Base-by-base conservation (phyloP, 2,888 invertebrate species). In the Tanypteryx hageni region DNA sequence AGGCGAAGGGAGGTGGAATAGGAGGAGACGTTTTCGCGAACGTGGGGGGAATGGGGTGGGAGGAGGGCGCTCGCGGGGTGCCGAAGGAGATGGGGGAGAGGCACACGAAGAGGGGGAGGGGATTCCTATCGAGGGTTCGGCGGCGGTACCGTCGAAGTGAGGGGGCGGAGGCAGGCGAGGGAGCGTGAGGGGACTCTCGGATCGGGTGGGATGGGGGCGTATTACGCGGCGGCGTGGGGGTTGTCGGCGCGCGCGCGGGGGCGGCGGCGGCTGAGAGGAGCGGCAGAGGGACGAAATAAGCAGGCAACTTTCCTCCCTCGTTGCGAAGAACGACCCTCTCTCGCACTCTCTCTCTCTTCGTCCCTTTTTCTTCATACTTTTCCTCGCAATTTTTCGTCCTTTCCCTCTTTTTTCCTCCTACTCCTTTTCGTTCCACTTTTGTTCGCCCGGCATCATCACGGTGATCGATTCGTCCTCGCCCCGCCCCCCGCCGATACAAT, bases 221-320 rank as follows among this genome's bases (percentile, higher is more conserved):
- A 18, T 44, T 44, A 44, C 5, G 44, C 44, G 44, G 44, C 44
- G 44, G 44, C 44, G 44, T 44, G 44, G 44, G 44, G 44, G 44
- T 44, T 44, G 44, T 44, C 44, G 44, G 44, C 44, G 44, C 44
- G 44, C 44, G 18, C 83, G 56, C n/a, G 14, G 56, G 10, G 56
- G 83, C n/a, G 56, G 44, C 83, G 18, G 56, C 16, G 56, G 57
- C 31, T 22, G 31, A 11, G 56, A 64, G 64, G 57, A 56, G 86
- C 22, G 31, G 44, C 27, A 22, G 64, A 64, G 89, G 64, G 64
- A 64, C 61, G 44, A 89, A 89, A 89, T 89, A 89, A 89, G 89
- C 89, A 89, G 89, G 89, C 89, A 89, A 89, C 89, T 89, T 89
- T 89, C 89, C 64, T 89, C 64, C 89, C 64, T n/a, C 76, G 44